Evolutionary conservation across 1,140 invertebrate species (phyloP), one percentile per base, ranked within the genome.

Genomic region (Leptoteleia sp.): DNA sequence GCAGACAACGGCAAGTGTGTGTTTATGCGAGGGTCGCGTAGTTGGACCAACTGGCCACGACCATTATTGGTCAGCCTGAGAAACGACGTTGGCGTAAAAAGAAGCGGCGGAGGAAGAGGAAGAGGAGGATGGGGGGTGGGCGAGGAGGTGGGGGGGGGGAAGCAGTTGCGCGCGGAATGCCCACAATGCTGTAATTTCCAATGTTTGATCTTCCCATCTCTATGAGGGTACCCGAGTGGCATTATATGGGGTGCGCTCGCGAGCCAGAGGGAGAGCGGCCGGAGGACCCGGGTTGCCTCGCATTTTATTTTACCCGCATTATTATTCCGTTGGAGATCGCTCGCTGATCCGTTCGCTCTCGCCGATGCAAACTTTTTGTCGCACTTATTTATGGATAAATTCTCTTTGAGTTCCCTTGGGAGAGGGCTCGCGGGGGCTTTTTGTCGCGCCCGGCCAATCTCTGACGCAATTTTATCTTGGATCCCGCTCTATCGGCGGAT

Each of bases 261-360:
- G 45, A 73, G 31, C 35, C 11, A 27, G 47, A 31, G 76, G 64
- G 67, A 77, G 65, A 65, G 71, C 70, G 75, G n/a, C n/a, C n/a
- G n/a, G n/a, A n/a, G n/a, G n/a, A n/a, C n/a, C 79, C 75, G 15
- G 33, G 45, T 31, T 47, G 68, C 81, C 17, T 38, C 37, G 68
- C 81, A 81, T 87, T 87, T 87, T 88, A 84, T 87, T 87, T 84
- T 82, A 84, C 81, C 84, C 85, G 85, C 85, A 88, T 88, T 88
- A 87, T 86, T 88, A 87, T 88, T 87, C 86, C 81, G 83, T 88
- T 88, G 85, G 82, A 87, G 86, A 87, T 85, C 81, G 83, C 86
- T 80, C 86, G 50, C 76, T 59, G 80, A 82, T 81, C 75, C 76
- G 79, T 76, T 79, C 65, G 42, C 64, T 45, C 40, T n/a, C n/a